Percentiles rank a stretch among this genome's conserved stretches.
Conservation (phyloP, 2,797 vertebrate species). For the Coluber constrictor region DNA sequence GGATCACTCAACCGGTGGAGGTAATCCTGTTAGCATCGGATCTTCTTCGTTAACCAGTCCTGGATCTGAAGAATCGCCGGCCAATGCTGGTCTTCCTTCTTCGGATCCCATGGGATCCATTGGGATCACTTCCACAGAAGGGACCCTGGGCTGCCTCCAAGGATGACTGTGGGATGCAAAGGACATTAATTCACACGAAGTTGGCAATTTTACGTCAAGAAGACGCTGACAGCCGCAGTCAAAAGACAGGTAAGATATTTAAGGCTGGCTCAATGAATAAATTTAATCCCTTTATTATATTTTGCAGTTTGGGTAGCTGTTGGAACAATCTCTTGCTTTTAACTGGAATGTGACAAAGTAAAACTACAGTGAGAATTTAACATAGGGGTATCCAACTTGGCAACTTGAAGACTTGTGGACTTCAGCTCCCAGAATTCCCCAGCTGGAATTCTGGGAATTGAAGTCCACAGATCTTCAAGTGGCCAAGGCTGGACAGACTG, state of each 20-base stretch:
- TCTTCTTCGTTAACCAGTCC: not conserved
- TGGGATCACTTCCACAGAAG: not conserved
- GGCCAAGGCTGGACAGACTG: no score
- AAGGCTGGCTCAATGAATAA: not conserved
- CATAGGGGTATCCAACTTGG: no score
- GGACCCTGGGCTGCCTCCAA: not conserved
- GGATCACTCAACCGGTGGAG: not conserved
- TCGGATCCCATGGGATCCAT: rapidly evolving
- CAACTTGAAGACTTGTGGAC: no score
- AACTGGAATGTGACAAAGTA: not conserved
- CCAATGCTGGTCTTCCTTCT: not conserved
- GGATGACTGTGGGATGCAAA: not conserved
- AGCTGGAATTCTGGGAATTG: no score
- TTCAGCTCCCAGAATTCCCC: no score
- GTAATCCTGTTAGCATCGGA: not conserved
- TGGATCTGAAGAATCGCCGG: rapidly evolving
- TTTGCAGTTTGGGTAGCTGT: not conserved
- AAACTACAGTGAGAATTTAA: not conserved
- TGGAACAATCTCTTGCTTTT: not conserved
- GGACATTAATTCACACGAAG: not conserved
- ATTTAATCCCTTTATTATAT: not conserved
- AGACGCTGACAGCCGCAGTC: not conserved
- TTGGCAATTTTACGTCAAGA: not conserved
- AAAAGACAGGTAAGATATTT: not conserved
- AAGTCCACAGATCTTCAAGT: no score